A percentile compares a stretch with the other conserved stretches of the same genome.
Evolutionary conservation across 2,888 invertebrate genomes (phyloP).

Genomic region (Drosophila mimica): DNA sequence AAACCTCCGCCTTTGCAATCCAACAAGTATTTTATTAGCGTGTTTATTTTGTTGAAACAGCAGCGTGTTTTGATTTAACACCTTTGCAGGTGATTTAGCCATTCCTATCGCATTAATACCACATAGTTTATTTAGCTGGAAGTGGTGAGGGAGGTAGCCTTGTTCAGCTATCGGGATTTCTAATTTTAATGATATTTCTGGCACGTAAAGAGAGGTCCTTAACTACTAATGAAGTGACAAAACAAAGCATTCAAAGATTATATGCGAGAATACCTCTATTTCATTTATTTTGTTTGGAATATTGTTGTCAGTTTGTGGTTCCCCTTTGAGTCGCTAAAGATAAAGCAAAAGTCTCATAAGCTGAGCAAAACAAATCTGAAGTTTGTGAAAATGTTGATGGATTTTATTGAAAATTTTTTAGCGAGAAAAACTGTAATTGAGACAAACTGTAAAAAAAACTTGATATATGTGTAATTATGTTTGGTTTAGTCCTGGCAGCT

Average conservation of each 20-base stretch:
- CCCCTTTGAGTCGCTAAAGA: neutral
- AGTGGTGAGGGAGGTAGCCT: neutral
- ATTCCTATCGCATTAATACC: neutral
- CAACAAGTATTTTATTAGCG: conserved; percentile 64
- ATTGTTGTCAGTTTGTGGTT: neutral
- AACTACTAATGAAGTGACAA: neutral
- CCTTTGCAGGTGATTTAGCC: conserved; percentile 49
- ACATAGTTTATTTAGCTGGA: neutral
- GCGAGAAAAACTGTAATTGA: conserved; percentile 16
- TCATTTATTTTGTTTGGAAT: neutral
- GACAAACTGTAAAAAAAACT: conserved; percentile 2
- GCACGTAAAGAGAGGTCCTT: neutral
- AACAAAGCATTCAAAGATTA: neutral
- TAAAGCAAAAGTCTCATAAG: neutral
- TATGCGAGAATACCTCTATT: neutral
- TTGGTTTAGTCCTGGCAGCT: neutral
- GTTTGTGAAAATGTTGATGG: neutral
- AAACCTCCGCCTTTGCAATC: conserved; percentile 12
- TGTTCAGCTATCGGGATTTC: conserved; percentile 51
- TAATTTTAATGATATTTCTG: conserved; percentile 54
- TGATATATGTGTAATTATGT: conserved; percentile 46
- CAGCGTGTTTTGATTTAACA: conserved; percentile 70
- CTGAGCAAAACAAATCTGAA: neutral
- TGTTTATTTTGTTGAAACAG: conserved; percentile 55
- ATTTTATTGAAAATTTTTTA: neutral